Percentiles rank a stretch among this genome's conserved stretches.
Evolutionary conservation across 2,888 invertebrate species (phyloP).

Genomic region (Troides aeacus): DNA sequence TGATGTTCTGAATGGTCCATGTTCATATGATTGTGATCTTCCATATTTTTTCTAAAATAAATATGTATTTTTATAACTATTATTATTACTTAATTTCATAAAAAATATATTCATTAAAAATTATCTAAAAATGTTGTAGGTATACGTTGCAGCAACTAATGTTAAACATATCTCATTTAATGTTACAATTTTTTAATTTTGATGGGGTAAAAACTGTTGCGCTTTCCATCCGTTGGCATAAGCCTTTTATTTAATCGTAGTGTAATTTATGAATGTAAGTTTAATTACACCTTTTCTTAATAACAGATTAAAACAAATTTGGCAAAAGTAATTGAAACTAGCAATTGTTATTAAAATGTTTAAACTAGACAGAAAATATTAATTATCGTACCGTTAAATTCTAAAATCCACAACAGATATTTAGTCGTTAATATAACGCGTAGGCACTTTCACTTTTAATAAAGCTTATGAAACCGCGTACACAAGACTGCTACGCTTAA

Average conservation of each 20-base stretch:
- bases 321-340: neutral
- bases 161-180: neutral
- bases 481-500: conserved; percentile 19
- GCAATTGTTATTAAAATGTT: neutral
- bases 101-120: neutral
- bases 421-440: conserved; percentile 29
- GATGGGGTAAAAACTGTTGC: neutral
- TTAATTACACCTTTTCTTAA: neutral
- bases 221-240: no score
- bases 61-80: neutral
- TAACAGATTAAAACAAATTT: neutral
- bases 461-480: conserved; percentile 5
- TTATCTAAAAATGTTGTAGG: neutral
- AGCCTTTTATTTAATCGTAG: neutral
- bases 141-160: neutral
- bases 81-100: neutral
- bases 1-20: conserved; percentile 50
- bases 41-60: conserved; percentile 38
- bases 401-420: conserved; percentile 5
- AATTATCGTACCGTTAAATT: conserved; percentile 17
- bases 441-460: conserved; percentile 42
- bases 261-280: no score
- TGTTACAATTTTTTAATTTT: neutral
- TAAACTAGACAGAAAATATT: neutral
- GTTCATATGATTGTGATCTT: conserved; percentile 39